Evolutionary conservation across 2,888 invertebrate species (phyloP), one percentile per base, ranked within the genome.

Genomic region (Idaea dimidiata): DNA sequence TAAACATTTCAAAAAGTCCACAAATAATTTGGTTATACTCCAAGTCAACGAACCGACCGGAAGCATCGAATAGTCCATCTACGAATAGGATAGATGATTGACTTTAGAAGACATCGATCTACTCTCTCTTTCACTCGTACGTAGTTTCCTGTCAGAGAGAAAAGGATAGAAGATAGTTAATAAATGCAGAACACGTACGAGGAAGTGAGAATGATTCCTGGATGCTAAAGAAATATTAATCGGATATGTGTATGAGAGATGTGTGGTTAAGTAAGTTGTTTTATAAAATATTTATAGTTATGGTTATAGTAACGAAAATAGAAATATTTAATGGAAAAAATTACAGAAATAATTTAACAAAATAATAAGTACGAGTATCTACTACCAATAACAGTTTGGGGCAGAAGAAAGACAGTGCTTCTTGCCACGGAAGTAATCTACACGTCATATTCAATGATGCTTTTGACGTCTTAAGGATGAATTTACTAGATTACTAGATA

Each of bases 41-140:
- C 59, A 64, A 72, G 73, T 72, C 91, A 91, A 84, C 86, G 91
- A 18, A 91, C 91, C 85, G 74, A 81, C 86, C 91, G 91, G 91
- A 92, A 91, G 89, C 80, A 74, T 79, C 86, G 83, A 89, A 89
- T 88, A 91, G 89, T 90, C 88, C 88, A 77, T 87, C 88, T 82
- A 84, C 87, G 90, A 91, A 91, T 92, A 43, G 43, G 43, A 89
- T 89, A 90, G 91, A 91, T 91, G 91, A 91, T 90, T 90, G 89
- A 84, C 84, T 87, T 85, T 82, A 81, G 81, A 84, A 85, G 86
- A 84, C 85, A 77, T 74, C 75, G 67, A 18, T 67, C 62, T 43
- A 68, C 75, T 62, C 67, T 80, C 83, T 80, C 83, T 62, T 66
- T 81, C 80, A 6, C 72, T 73, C 78, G 17, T 64, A 69, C 64